Evolutionary conservation across 2,888 invertebrate genomes (phyloP), one percentile per base, ranked within the genome.

Genomic region (Ochlodes sylvanus): DNA sequence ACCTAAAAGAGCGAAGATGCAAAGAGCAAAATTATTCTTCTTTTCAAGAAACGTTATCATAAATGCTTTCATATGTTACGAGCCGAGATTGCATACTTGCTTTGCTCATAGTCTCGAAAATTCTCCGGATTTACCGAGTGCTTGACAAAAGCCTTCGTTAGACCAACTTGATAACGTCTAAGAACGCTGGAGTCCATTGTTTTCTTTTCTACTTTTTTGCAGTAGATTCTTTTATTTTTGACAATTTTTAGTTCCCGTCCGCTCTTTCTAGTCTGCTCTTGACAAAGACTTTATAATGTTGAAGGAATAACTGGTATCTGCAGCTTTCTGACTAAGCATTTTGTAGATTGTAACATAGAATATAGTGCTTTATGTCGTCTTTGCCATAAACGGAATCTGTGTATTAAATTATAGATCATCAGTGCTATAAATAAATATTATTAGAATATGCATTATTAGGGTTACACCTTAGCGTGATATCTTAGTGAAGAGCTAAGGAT

Each of bases 111-210:
- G 21, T 19, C 64, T 64, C 56, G 44, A 56, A 64, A 56, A 47
- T 54, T 64, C 55, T 34, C 52, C 47, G 32, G 17, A 32, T 44
- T 56, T 64, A 64, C 64, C 34, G 32, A 55, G 55, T 14, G 34
- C 56, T 64, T 21, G 56, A 64, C 64, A 64, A 64, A 56, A 34
- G 64, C 64, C 64, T 64, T 64, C 56, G 56, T 64, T 64, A 44
- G 64, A 64, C 56, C 56, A 64, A 64, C 64, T 64, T 64, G 56
- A 64, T 64, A 64, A 64, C 44, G 44, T 55, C 56, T 44, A 56
- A 64, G 47, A 64, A 55, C 55, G 42, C 32, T 44, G 63, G 15
- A 42, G 47, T 44, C 56, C 56, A 64, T 64, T 64, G 64, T 64
- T 64, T 56, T 56, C 64, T 56, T 56, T 64, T 64, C 55, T 64